Evolutionary conservation across 2,888 invertebrate genomes (phyloP).

Genomic region (Euplagia quadripunctaria): DNA sequence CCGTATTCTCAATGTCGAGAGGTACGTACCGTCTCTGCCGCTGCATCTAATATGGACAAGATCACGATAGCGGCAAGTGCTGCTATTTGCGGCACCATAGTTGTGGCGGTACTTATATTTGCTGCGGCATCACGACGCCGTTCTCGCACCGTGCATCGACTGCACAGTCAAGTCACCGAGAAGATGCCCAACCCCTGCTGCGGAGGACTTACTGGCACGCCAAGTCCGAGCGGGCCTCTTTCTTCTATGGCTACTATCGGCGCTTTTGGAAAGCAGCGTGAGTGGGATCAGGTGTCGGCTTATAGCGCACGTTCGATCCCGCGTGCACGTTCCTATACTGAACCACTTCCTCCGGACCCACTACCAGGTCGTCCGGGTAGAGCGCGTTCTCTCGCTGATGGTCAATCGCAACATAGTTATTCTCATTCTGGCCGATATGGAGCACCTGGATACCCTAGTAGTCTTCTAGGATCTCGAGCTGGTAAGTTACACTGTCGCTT

Average conservation of each 20-base stretch:
- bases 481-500: constrained; percentile 70
- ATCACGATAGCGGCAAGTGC: constrained; percentile 97
- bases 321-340: constrained; percentile 93
- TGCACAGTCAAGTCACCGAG: constrained; percentile 90
- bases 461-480: constrained; percentile 84
- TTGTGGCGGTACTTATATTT: constrained; percentile 96
- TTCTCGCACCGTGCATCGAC: constrained; percentile 92
- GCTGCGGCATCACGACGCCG: constrained; percentile 94
- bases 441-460: constrained; percentile 92
- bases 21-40: constrained; percentile 94
- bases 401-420: constrained; percentile 96
- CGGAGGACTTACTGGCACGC: constrained; percentile 90
- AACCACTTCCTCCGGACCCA: constrained; percentile 89
- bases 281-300: constrained; percentile 92
- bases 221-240: constrained; percentile 93
- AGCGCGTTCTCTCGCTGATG: constrained; percentile 94
- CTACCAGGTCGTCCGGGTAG: constrained; percentile 92
- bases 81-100: constrained; percentile 96
- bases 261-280: constrained; percentile 94
- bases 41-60: constrained; percentile 97
- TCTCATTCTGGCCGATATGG: constrained; percentile 94
- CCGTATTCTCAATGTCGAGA: constrained; percentile 96
- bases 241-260: constrained; percentile 94
- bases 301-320: constrained; percentile 97
- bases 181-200: constrained; percentile 94